Evolutionary conservation across 2,888 invertebrate species (phyloP).

Genomic region (Sceliomorpha sp.): DNA sequence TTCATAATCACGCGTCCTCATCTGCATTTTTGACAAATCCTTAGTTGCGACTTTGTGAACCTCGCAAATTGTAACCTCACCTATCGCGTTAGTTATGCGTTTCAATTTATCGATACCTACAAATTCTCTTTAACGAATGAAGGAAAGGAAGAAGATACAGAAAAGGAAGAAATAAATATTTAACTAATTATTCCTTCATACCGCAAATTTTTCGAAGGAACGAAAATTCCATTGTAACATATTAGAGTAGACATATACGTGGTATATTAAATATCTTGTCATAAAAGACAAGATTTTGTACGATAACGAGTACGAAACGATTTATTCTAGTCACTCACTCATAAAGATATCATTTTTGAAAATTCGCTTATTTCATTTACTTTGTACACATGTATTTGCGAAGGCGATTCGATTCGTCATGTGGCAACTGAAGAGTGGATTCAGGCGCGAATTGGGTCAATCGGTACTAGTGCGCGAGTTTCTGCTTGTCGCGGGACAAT

Average conservation of each 20-base stretch:
- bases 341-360: conserved; percentile 10
- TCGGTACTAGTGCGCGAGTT: background rate
- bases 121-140: conserved; percentile 33
- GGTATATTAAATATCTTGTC: conserved; percentile 23
- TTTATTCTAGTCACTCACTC: conserved; percentile 12
- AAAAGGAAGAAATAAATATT: conserved; percentile 36
- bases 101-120: conserved; percentile 44
- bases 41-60: conserved; percentile 26
- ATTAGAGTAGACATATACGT: conserved; percentile 58
- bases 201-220: conserved; percentile 55
- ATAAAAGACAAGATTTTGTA: conserved; percentile 29
- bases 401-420: background rate
- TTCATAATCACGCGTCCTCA: conserved; percentile 9
- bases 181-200: conserved; percentile 56
- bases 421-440: background rate
- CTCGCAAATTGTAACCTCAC: conserved; percentile 26
- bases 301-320: conserved; percentile 24
- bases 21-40: conserved; percentile 18
- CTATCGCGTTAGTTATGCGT: conserved; percentile 41
- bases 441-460: background rate
- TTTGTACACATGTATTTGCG: conserved; percentile 2
- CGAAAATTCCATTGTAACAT: conserved; percentile 67
- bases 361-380: conserved; percentile 8
- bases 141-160: conserved; percentile 14
- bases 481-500: no score